phyloP scores from a whole-genome alignment of 2,888 invertebrate genomes.

The Eilema griseolum region DNA sequence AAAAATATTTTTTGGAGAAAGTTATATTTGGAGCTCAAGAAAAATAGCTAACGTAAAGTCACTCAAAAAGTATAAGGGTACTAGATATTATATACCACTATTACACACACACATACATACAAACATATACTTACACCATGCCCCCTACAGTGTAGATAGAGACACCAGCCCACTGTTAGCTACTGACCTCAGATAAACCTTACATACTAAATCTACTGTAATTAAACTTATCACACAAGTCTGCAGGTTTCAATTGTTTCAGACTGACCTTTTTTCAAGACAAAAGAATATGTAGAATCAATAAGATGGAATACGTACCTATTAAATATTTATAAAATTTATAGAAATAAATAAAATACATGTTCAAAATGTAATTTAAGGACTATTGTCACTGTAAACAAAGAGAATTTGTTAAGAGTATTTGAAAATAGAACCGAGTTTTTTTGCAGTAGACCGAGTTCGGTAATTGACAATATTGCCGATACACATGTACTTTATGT shows the following conservation, averaged over 20 bases:
- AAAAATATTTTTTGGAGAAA: no score
- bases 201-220: background rate
- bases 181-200: background rate
- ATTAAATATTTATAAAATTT: background rate
- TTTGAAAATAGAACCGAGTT: background rate
- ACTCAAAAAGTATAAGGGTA: no score
- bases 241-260: background rate
- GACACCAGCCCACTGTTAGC: background rate
- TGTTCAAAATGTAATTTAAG: background rate
- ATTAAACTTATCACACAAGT: background rate
- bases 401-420: no score
- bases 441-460: background rate
- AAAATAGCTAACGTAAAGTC: no score
- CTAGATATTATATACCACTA: no score
- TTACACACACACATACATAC: background rate
- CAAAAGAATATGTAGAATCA: background rate
- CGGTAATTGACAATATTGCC: background rate
- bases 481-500: slow-evolving; percentile 27
- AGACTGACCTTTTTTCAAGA: background rate
- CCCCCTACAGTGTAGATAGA: no score
- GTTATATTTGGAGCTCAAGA: no score
- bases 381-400: background rate
- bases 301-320: background rate
- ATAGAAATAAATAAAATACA: background rate
- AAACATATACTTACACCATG: background rate